Evolutionary conservation across 2,888 invertebrate genomes (phyloP).

Genomic region (Caenorhabditis sp.): DNA sequence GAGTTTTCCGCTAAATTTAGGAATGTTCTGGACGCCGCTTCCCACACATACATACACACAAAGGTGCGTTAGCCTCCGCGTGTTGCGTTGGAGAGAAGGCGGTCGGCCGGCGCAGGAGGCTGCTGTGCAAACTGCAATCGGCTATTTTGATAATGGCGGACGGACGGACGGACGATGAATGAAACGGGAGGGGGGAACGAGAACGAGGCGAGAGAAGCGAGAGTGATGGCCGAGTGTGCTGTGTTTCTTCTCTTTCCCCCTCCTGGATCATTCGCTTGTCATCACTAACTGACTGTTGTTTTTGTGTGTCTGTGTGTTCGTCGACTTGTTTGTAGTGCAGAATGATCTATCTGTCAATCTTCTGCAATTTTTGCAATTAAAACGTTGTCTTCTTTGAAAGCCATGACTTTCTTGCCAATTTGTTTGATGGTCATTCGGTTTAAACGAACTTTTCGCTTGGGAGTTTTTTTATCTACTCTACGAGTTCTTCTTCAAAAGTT

Average conservation of each 20-base stretch:
- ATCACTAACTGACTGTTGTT: conserved; percentile 1
- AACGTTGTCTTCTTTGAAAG: too few relatives aligned
- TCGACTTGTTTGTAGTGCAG: conserved; percentile 31
- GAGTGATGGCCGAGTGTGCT: too few relatives aligned
- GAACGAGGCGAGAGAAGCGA: background rate
- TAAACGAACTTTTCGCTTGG: too few relatives aligned
- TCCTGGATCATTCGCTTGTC: background rate
- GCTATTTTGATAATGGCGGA: conserved; percentile 35
- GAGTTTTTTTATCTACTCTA: too few relatives aligned
- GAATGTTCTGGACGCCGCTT: too few relatives aligned
- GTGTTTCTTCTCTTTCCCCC: conserved; percentile 2
- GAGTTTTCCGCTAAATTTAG: too few relatives aligned
- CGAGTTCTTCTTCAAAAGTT: too few relatives aligned
- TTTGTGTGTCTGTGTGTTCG: background rate
- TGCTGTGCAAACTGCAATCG: conserved; percentile 53
- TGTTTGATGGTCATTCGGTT: too few relatives aligned
- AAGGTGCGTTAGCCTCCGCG: too few relatives aligned
- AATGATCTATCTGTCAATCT: background rate
- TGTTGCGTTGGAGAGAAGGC: conserved; percentile 7
- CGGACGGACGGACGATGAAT: too few relatives aligned
- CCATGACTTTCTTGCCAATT: too few relatives aligned
- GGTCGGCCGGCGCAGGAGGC: conserved; percentile 13
- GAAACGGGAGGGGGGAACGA: background rate
- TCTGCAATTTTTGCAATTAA: background rate
- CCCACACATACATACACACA: too few relatives aligned